Evolutionary conservation across 2,888 invertebrate genomes (phyloP).

Genomic region (Oxycera nigricornis): DNA sequence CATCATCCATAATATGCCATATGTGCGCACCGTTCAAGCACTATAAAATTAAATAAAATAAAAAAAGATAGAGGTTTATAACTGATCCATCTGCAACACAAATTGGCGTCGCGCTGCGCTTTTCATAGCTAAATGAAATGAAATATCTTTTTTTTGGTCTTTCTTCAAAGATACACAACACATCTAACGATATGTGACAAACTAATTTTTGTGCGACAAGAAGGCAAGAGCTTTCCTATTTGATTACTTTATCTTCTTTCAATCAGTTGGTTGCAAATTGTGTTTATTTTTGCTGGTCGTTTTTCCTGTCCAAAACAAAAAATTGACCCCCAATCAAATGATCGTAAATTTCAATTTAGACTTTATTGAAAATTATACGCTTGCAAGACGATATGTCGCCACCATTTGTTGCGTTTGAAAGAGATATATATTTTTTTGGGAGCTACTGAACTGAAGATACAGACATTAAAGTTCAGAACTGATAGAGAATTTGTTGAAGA

Average conservation of each 20-base stretch:
- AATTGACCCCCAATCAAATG: constrained; percentile 10
- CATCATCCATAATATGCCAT: no score
- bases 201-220: not conserved
- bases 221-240: not conserved
- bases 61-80: not conserved
- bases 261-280: not conserved
- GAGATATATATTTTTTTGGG: no score
- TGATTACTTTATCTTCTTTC: not conserved
- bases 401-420: no score
- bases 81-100: not conserved
- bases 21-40: no score
- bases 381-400: constrained; percentile 32
- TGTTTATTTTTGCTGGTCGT: no score
- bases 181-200: not conserved
- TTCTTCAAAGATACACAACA: not conserved
- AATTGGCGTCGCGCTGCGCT: not conserved
- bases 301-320: not conserved
- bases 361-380: constrained; percentile 34
- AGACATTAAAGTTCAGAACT: no score
- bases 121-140: not conserved
- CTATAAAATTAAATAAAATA: no score
- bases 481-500: no score
- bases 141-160: not conserved
- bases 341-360: constrained; percentile 36
- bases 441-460: no score